Evolutionary conservation across 2,888 invertebrate genomes (phyloP).

Genomic region (Micoletzkya japonica): DNA sequence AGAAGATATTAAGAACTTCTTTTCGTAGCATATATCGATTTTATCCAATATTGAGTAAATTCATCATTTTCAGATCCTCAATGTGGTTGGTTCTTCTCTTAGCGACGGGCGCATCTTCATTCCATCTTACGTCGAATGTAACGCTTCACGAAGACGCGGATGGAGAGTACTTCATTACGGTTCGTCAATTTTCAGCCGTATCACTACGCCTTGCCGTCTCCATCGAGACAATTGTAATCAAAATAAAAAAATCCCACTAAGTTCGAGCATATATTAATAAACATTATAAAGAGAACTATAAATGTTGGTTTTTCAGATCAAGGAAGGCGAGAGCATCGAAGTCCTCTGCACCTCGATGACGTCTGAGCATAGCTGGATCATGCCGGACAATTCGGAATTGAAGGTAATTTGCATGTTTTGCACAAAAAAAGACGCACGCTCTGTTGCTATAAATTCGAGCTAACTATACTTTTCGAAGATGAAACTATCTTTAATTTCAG

Average conservation of each 20-base stretch:
- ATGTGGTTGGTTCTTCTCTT: not conserved
- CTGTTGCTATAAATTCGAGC: not conserved
- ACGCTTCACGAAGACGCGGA: slow-evolving; percentile 3
- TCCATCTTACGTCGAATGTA: slow-evolving; percentile 15
- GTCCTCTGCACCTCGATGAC: slow-evolving; percentile 6
- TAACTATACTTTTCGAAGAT: not conserved
- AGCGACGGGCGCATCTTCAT: not conserved
- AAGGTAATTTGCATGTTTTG: slow-evolving; percentile 5
- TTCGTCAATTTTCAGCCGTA: not conserved
- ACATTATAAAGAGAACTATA: not conserved
- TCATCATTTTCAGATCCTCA: not conserved
- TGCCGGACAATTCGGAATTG: slow-evolving; percentile 21
- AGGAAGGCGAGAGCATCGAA: slow-evolving; percentile 17
- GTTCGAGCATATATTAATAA: not conserved
- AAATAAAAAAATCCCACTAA: not conserved
- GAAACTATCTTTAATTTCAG: not conserved
- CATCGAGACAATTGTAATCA: not conserved
- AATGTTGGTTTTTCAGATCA: slow-evolving; percentile 8
- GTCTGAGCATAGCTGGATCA: slow-evolving; percentile 8
- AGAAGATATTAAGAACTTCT: no score
- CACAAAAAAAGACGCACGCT: not conserved
- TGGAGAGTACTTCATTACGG: slow-evolving; percentile 11
- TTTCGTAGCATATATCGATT: no score
- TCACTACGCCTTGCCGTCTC: not conserved
- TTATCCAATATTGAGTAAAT: no score